Percentiles rank a stretch among this genome's conserved stretches.
These are phyloP conservation scores for Spea multiplicata DNA, from an alignment of 2,113 vertebrate genomes.

Conservation along the genomic window DNA sequence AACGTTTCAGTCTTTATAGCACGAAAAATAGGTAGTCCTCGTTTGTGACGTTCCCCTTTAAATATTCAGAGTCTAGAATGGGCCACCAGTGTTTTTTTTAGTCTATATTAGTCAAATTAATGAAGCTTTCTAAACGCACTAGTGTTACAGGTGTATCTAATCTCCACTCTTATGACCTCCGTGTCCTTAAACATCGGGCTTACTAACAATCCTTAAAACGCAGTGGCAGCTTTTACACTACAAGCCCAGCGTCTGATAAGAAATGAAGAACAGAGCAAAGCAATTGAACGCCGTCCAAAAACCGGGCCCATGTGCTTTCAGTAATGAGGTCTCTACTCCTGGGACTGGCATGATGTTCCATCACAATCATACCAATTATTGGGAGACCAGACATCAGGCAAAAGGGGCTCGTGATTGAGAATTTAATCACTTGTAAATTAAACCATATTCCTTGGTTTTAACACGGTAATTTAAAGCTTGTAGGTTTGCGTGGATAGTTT, in stretches of 20 bases:
- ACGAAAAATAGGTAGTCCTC: too few relatives aligned
- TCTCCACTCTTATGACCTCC: constrained; percentile 21
- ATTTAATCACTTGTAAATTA: constrained; percentile 25
- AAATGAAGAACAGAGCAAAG: constrained; percentile 32
- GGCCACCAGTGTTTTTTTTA: not conserved
- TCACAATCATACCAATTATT: constrained; percentile 40
- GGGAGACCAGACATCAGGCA: constrained; percentile 16
- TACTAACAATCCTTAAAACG: constrained; percentile 29
- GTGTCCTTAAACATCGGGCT: constrained; percentile 14
- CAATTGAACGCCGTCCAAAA: constrained; percentile 43
- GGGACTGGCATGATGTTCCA: constrained; percentile 41
- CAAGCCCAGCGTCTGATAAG: constrained; percentile 9
- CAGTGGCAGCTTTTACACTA: constrained; percentile 12
- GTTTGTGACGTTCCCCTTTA: too few relatives aligned
- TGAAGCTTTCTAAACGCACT: constrained; percentile 35
- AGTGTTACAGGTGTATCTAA: constrained; percentile 28
- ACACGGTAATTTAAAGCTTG: not conserved
- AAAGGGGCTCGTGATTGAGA: constrained; percentile 27
- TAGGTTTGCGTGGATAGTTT: not conserved
- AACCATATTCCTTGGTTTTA: not conserved
- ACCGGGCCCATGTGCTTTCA: constrained; percentile 34
- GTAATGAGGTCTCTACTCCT: constrained; percentile 43
- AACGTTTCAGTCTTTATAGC: too few relatives aligned
- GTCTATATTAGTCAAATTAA: constrained; percentile 36
- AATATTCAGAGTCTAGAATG: not conserved